These are phyloP conservation scores for Acleris emargana DNA, from an alignment of 2,888 invertebrate species.

Conservation along the genomic window DNA sequence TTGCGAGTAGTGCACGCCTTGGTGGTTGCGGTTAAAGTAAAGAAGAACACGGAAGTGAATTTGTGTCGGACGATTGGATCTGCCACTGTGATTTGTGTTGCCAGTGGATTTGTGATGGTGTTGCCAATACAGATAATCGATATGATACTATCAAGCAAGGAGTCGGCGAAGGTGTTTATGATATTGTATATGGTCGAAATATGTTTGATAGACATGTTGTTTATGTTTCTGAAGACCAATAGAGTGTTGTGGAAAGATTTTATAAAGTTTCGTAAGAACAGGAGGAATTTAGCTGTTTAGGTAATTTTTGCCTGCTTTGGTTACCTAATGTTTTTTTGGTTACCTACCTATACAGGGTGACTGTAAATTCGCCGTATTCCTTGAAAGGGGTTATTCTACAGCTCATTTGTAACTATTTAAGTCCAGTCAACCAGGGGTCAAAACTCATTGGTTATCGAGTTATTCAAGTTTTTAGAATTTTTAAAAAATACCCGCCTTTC, in stretches of 20 bases:
- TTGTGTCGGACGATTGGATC: neutral
- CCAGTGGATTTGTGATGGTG: neutral
- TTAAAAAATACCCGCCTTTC: no score
- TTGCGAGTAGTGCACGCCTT: neutral
- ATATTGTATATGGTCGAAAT: neutral
- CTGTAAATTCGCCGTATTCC: no score
- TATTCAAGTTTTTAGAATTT: no score
- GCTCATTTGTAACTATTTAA: no score
- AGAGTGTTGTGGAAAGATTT: constrained; percentile 9
- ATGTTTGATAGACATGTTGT: neutral
- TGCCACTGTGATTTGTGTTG: neutral
- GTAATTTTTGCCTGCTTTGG: no score
- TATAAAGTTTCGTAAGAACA: neutral
- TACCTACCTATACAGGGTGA: no score
- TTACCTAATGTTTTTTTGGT: neutral
- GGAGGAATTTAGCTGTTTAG: neutral
- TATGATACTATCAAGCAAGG: neutral
- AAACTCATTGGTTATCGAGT: no score
- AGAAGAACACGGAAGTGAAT: neutral
- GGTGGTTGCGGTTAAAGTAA: neutral
- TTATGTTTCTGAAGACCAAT: neutral
- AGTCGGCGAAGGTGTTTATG: neutral
- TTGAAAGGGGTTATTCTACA: no score
- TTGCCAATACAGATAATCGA: neutral
- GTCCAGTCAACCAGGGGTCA: no score